Evolutionary conservation across 2,113 vertebrate genomes (phyloP), one percentile per base, ranked within the genome.

Genomic region (Syngnathus typhle): DNA sequence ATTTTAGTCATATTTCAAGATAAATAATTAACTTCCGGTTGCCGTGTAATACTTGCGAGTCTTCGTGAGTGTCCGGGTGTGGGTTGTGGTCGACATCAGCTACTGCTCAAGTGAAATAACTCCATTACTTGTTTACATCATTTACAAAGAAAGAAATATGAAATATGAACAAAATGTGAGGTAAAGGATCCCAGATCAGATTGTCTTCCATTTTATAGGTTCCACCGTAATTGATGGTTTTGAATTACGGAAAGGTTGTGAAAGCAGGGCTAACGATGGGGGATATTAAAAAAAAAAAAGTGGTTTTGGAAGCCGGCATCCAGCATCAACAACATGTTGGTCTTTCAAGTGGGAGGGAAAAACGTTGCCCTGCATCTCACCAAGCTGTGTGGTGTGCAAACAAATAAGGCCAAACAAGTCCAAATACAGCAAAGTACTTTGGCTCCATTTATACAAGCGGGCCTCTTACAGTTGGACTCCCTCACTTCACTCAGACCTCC

Each of bases 381-480:
- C 86, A 84, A 82, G 86, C 80, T 69, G 84, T 88, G 88, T 86
- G 85, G 84, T 89, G 76, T 54, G 79, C 86, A 89, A 89, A 90
- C 84, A 89, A 88, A 88, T 86, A 86, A 79, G 78, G 55, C 83
- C 82, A 86, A 88, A 88, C 79, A 88, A 86, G 85, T 87, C 85
- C 86, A 88, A 90, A 87, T 88, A 89, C 88, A 88, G 85, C 87
- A 88, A 87, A 89, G 89, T 87, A 87, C 87, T 88, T 88, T 89
- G 88, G 85, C 85, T 82, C 84, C 85, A 81, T 88, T 86, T 89
- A 86, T 86, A 77, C 82, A 84, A 84, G 82, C 78, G 77, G 75
- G 77, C 83, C 83, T 87, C 85, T 87, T 85, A 82, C 84, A 84
- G 88, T 83, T 82, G 82, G 87, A 78, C 75, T 59, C 76, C 78